Evolutionary conservation across 2,888 invertebrate genomes (phyloP).

Genomic region (Drosophila ochracea): DNA sequence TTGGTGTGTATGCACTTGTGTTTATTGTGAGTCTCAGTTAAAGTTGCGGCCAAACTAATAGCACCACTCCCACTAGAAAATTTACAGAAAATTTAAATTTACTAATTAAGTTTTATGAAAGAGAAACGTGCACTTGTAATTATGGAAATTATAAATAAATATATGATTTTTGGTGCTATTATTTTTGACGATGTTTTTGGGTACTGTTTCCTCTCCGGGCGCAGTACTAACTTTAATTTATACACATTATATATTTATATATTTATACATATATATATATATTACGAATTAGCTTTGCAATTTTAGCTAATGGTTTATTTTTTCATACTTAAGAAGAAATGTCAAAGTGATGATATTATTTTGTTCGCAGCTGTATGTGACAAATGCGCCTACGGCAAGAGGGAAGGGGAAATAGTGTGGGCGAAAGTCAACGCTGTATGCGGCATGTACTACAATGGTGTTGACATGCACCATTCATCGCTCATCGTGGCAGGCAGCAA

Average conservation of each 20-base stretch:
- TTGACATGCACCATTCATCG: slow-evolving; percentile 61
- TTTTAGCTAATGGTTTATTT: neutral
- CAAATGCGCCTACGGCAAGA: slow-evolving; percentile 57
- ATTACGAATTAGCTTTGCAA: neutral
- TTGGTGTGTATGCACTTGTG: slow-evolving; percentile 31
- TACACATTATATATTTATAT: neutral
- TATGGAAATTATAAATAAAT: neutral
- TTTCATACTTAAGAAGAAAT: neutral
- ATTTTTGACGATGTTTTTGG: neutral
- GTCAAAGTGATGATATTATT: slow-evolving; percentile 7
- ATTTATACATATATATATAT: too few relatives aligned
- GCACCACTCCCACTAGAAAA: neutral
- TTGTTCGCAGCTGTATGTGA: slow-evolving; percentile 52
- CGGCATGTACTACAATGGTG: slow-evolving; percentile 58
- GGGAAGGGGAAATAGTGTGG: neutral
- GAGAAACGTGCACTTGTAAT: neutral
- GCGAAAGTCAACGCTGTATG: slow-evolving; percentile 24
- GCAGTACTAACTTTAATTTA: neutral
- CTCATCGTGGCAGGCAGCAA: slow-evolving; percentile 22
- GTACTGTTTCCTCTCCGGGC: too few relatives aligned
- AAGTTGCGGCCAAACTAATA: neutral
- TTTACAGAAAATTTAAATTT: neutral
- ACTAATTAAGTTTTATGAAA: too few relatives aligned
- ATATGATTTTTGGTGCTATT: neutral
- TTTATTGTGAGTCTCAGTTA: neutral